Evolutionary conservation across 2,113 vertebrate genomes (phyloP).

Genomic region (Nannobrachium achirus): DNA sequence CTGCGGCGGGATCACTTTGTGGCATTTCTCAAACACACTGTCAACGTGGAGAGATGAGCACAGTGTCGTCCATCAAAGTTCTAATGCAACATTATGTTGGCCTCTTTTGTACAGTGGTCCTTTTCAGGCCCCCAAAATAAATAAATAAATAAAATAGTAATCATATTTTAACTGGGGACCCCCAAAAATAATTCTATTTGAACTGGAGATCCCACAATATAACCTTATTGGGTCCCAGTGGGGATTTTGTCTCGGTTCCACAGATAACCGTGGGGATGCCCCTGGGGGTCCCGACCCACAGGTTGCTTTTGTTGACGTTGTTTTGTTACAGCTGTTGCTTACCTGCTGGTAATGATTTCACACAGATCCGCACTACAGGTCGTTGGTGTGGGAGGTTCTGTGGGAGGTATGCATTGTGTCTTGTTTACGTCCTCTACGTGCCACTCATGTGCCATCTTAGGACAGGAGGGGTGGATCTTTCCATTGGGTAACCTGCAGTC

Average conservation of each 20-base stretch:
- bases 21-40: conserved; percentile 85
- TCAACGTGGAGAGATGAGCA: conserved; percentile 26
- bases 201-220: too few species aligned
- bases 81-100: too few species aligned
- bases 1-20: conserved; percentile 61
- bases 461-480: conserved; percentile 74
- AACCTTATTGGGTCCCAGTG: too few species aligned
- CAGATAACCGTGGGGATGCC: too few species aligned
- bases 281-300: too few species aligned
- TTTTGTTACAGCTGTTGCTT: too few species aligned
- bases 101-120: too few species aligned
- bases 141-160: background rate
- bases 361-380: conserved; percentile 66
- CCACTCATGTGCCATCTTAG: conserved; percentile 83
- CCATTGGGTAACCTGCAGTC: conserved; percentile 83
- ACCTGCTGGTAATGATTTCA: conserved; percentile 84
- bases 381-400: background rate
- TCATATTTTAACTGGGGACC: too few species aligned
- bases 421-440: conserved; percentile 37
- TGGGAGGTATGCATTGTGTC: conserved; percentile 48
- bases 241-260: too few species aligned
- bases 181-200: too few species aligned
- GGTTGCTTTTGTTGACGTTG: too few species aligned
- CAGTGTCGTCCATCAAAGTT: background rate
- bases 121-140: too few species aligned